Percentiles rank a stretch among this genome's conserved stretches.
phyloP scores from a whole-genome alignment of 1,140 invertebrate genomes.

The Drosophila parabipectinata region DNA sequence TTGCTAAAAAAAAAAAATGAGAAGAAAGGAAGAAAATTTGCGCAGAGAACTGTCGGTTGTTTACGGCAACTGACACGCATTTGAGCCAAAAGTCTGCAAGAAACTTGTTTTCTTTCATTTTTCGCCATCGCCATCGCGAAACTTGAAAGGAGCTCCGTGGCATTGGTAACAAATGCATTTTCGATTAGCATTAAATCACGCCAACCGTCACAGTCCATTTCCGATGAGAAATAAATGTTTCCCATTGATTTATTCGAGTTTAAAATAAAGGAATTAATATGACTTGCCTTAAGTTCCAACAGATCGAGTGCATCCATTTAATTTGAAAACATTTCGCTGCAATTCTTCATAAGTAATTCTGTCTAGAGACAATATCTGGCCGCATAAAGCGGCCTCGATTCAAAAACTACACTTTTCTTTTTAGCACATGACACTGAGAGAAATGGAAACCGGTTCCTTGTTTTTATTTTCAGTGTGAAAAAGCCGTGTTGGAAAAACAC shows the following conservation, averaged over 20 bases:
- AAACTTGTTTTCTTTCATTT: constrained; percentile 23
- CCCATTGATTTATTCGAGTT: constrained; percentile 60
- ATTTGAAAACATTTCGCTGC: not conserved
- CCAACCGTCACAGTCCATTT: constrained; percentile 62
- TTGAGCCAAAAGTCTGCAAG: constrained; percentile 38
- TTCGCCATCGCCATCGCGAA: constrained; percentile 17
- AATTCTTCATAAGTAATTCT: not conserved
- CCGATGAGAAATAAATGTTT: constrained; percentile 64
- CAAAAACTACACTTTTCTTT: constrained; percentile 19
- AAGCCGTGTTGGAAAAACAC: not conserved
- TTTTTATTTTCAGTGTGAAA: not conserved
- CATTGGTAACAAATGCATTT: constrained; percentile 72
- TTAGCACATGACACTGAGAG: constrained; percentile 11
- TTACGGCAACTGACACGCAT: constrained; percentile 52
- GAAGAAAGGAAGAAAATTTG: constrained; percentile 10
- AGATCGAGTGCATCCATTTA: not conserved
- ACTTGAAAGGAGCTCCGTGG: constrained; percentile 26
- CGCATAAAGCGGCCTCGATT: constrained; percentile 25
- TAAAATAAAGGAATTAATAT: not conserved
- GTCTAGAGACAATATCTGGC: constrained; percentile 19
- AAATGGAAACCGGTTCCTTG: not conserved
- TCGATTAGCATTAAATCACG: constrained; percentile 77
- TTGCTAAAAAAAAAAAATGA: constrained; percentile 19
- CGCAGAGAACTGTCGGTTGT: constrained; percentile 27
- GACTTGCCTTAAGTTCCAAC: constrained; percentile 8